Evolutionary conservation across 1,140 invertebrate genomes (phyloP), one percentile per base, ranked within the genome.

Genomic region (Hyphantria cunea): DNA sequence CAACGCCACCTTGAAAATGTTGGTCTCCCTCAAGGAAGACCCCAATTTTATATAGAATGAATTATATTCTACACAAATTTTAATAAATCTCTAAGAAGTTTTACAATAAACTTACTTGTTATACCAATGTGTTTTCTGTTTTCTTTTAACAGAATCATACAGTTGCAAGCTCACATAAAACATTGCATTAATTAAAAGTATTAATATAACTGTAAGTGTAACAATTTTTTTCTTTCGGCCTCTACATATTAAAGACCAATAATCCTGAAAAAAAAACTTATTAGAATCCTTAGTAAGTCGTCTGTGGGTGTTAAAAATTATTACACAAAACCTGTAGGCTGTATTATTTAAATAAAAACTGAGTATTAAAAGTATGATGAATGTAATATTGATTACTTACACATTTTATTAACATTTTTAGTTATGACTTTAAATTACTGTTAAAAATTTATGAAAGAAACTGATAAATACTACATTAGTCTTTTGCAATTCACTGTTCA

Each of bases 151-250:
- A 25, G 80, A 77, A 63, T 86, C 84, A 33, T 81, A 82, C 17
- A 89, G 61, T 56, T 85, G 74, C 61, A 89, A 64, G 66, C 83
- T 86, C n/a, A 87, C 82, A 72, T 84, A 89, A 56, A 89, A 74
- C 76, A 89, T 79, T 11, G 79, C 82, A 76, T 89, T 87, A 54
- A 89, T 51, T 48, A 87, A 68, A 70, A 84, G 70, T 49, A 84
- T 66, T 37, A 89, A 73, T 59, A 87, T 63, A 7, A 85, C 53
- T 15, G 79, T 55, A 51, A 89, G 66, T 56, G 66, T 70, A 12
- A 74, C 66, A 45, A 87, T 80, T 70, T 77, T 85, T 72, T 86
- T 89, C 67, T 80, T 87, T 48, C 86, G 72, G 39, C 86, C 84
- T 74, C 86, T 74, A 48, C 84, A 87, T 47, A 81, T 41, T 34